These are phyloP conservation scores for Coryphaenoides rupestris DNA, from an alignment of 2,113 vertebrate genomes.

Conservation along the genomic window DNA sequence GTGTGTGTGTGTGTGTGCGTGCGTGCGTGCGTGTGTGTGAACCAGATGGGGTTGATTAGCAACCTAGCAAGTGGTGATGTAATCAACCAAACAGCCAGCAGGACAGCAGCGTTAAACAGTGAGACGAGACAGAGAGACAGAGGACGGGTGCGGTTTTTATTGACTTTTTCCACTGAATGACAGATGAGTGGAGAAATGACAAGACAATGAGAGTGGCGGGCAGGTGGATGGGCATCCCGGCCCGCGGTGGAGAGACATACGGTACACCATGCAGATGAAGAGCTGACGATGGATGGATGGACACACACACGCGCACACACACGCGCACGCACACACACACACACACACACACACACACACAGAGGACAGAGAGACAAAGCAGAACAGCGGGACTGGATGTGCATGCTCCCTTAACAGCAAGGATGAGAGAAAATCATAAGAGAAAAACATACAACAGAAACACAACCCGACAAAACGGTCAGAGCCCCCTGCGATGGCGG, in stretches of 20 bases:
- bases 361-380: slow-evolving; percentile 17
- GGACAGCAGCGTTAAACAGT: slow-evolving; percentile 21
- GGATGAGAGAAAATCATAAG: too few relatives aligned
- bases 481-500: too few relatives aligned
- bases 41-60: slow-evolving; percentile 41
- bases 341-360: too few relatives aligned
- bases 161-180: too few relatives aligned
- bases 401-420: slow-evolving; percentile 22
- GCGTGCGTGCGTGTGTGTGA: too few relatives aligned
- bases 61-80: slow-evolving; percentile 21
- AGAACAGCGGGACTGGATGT: slow-evolving; percentile 13
- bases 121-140: slow-evolving; percentile 26
- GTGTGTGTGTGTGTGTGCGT: too few relatives aligned
- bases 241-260: background rate
- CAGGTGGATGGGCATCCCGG: slow-evolving; percentile 8
- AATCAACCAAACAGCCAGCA: slow-evolving; percentile 27
- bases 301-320: too few relatives aligned
- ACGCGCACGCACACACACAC: too few relatives aligned
- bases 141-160: background rate
- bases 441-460: too few relatives aligned
- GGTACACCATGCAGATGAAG: slow-evolving; percentile 46
- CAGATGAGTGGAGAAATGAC: background rate
- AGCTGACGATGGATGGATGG: slow-evolving; percentile 42
- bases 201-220: slow-evolving; percentile 16
- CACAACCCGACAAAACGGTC: too few relatives aligned